A percentile compares a stretch with the other conserved stretches of the same genome.
Conservation (phyloP, 2,888 invertebrate species). For the Hydrotaea cyrtoneurina region DNA sequence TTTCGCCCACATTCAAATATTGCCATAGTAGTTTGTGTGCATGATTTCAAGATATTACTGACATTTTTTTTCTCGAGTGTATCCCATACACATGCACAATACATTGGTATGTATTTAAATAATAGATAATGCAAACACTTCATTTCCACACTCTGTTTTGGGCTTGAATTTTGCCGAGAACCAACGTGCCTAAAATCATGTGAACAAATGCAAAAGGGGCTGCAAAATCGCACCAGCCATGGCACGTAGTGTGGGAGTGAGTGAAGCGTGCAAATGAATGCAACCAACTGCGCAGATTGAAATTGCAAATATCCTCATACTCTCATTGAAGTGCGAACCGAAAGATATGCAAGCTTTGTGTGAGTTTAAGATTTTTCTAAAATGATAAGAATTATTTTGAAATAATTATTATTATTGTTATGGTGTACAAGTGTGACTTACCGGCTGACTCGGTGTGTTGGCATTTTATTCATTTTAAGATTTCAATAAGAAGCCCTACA, state of each 20-base stretch:
- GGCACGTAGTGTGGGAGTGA: constrained; percentile 27
- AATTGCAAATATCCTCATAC: too few species aligned
- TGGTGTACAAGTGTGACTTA: neutral
- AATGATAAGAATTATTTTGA: constrained; percentile 27
- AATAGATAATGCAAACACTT: constrained; percentile 8
- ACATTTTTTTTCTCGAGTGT: constrained; percentile 22
- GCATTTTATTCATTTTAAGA: constrained; percentile 51
- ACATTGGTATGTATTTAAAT: neutral
- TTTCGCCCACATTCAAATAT: too few species aligned
- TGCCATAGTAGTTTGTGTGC: too few species aligned
- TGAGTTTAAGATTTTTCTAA: neutral
- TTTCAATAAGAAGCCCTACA: constrained; percentile 59
- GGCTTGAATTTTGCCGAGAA: constrained; percentile 6
- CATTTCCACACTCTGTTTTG: neutral
- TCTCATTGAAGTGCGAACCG: too few species aligned
- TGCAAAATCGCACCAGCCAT: neutral
- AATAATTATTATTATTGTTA: constrained; percentile 16
- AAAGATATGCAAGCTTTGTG: too few species aligned
- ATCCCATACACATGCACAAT: neutral
- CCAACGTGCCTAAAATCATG: constrained; percentile 40
- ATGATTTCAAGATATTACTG: too few species aligned
- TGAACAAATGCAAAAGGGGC: neutral
- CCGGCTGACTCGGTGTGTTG: too few species aligned
- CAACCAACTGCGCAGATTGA: neutral
- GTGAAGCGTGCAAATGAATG: constrained; percentile 1